These are phyloP conservation scores for Popillia japonica DNA, from an alignment of 1,140 invertebrate genomes.

Conservation along the genomic window DNA sequence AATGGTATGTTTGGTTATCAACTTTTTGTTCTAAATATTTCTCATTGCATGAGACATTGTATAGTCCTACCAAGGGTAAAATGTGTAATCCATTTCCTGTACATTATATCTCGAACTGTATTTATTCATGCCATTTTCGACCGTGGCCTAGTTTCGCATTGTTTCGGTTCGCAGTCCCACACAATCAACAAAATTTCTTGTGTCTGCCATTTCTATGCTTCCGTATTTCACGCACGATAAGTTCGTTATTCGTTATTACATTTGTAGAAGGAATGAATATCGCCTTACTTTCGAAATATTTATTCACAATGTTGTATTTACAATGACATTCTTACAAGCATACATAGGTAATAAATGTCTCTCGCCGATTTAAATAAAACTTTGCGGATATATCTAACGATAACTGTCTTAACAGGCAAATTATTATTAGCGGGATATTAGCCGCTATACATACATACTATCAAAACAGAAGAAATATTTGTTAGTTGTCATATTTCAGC, in stretches of 20 bases:
- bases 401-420: too few species aligned
- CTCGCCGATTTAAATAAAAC: too few species aligned
- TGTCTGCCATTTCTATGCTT: background rate
- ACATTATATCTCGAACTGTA: background rate
- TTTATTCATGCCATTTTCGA: background rate
- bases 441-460: too few species aligned
- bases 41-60: background rate
- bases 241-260: background rate
- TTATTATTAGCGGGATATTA: too few species aligned
- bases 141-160: slow-evolving; percentile 2
- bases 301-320: background rate
- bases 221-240: background rate
- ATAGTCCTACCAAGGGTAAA: background rate
- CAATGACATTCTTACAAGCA: too few species aligned
- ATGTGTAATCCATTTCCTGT: background rate
- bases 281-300: background rate
- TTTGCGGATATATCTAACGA: too few species aligned
- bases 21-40: background rate
- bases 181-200: background rate
- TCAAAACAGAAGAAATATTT: too few species aligned
- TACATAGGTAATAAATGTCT: too few species aligned
- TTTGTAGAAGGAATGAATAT: background rate
- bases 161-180: background rate
- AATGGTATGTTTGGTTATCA: background rate
- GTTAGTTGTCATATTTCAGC: too few species aligned